These are phyloP conservation scores for Holcopasites calliopsidis DNA, from an alignment of 1,140 invertebrate species.

Conservation along the genomic window DNA sequence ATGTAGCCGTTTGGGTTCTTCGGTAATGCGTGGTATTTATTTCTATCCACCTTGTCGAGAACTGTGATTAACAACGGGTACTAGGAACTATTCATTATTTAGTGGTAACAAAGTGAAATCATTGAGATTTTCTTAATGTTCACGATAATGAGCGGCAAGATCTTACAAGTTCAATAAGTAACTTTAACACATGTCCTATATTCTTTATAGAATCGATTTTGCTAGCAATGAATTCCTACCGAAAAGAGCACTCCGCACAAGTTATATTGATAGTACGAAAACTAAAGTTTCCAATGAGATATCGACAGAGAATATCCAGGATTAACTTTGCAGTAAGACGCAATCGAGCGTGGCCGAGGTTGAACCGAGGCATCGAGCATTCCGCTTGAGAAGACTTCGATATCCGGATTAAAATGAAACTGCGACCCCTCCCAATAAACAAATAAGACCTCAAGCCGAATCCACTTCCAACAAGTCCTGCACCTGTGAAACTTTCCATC, in stretches of 20 bases:
- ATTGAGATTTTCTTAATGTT: too few species aligned
- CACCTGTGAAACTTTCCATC: background rate
- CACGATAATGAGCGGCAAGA: too few species aligned
- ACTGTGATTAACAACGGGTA: too few species aligned
- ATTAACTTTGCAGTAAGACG: constrained; percentile 23
- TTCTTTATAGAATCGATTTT: too few species aligned
- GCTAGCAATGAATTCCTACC: background rate
- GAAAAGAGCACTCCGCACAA: background rate
- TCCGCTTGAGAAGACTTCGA: background rate
- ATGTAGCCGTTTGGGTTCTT: too few species aligned
- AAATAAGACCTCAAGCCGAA: background rate
- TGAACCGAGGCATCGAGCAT: background rate
- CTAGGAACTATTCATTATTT: too few species aligned
- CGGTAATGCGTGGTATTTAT: too few species aligned
- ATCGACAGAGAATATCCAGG: background rate
- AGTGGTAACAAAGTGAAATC: too few species aligned
- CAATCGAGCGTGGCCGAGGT: constrained; percentile 10
- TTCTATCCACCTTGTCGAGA: too few species aligned
- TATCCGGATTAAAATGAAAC: constrained; percentile 16
- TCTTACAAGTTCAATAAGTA: too few species aligned
- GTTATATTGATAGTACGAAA: background rate
- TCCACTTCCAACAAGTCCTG: background rate
- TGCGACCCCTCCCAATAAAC: background rate
- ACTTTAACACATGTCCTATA: too few species aligned
- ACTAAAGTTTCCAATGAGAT: background rate